Evolutionary conservation across 1,140 invertebrate genomes (phyloP).

Genomic region (Trachelipus rathkii): DNA sequence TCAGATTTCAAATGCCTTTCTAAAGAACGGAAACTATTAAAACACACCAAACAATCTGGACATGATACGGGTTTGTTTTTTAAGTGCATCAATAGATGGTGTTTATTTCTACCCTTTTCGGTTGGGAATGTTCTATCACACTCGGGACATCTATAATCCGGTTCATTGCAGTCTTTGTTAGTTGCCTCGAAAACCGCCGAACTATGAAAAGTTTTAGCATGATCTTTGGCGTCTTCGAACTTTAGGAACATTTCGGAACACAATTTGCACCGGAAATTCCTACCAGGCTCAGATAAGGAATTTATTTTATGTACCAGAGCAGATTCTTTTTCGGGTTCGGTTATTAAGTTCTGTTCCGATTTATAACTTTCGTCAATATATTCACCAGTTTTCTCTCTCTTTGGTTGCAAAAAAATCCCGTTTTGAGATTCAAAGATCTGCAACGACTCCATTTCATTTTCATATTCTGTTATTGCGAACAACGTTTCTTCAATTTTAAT

Average conservation of each 20-base stretch:
- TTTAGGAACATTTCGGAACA: not conserved
- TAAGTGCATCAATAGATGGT: not conserved
- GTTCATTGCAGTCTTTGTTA: not conserved
- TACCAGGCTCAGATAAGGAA: not conserved
- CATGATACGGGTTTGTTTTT: not conserved
- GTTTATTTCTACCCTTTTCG: not conserved
- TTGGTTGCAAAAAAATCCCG: not conserved
- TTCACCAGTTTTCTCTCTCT: not conserved
- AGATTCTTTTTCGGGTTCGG: not conserved
- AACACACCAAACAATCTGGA: not conserved
- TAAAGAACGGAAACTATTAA: not conserved
- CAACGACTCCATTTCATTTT: not conserved
- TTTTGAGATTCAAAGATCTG: not conserved
- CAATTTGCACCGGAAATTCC: not conserved
- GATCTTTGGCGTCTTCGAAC: not conserved
- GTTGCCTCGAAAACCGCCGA: not conserved
- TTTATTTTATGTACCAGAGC: not conserved
- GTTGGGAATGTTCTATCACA: not conserved
- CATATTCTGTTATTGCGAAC: not conserved
- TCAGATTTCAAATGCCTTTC: not conserved
- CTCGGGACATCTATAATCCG: not conserved
- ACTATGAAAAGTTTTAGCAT: not conserved
- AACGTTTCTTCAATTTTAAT: not conserved
- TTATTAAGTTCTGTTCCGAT: not conserved
- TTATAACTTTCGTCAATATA: not conserved